Base-by-base conservation (phyloP, 2,888 invertebrate species). In the Sipha maydis region DNA sequence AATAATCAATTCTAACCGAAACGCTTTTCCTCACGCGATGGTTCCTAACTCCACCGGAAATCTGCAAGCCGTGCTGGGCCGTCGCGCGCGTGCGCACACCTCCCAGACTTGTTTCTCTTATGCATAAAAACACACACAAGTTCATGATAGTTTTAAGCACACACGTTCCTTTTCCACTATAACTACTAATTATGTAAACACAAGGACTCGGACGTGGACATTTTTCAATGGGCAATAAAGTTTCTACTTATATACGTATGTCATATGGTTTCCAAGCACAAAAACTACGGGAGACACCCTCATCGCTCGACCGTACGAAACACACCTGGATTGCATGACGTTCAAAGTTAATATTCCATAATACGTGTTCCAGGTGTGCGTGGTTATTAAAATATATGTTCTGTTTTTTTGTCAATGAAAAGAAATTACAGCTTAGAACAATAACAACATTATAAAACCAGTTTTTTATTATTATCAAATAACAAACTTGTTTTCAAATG, bases 1-100 rank as follows among this genome's bases (percentile, higher is more conserved):
- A 67, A 38, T 67, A 80, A 80, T 80, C 79, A 80, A 80, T 67
- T 80, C 61, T 1, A 67, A 67, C 67, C 17, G 38, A 67, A 80
- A 38, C 61, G n/a, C n/a, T 80, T 67, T 80, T 80, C 38, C 67
- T 38, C 80, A 67, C 67, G 61, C 67, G 7, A 80, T 67, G 67
- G 31, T 67, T 61, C 67, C 14, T 17, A 80, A 80, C 38, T 80
- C 19, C 38, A 80, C 41, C 61, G n/a, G n/a, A 61, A 7, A 61
- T 61, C 28, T 69, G 69, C 69, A 69, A n/a, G n/a, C n/a, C n/a
- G n/a, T n/a, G n/a, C n/a, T n/a, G n/a, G n/a, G n/a, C n/a, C n/a
- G n/a, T n/a, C n/a, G n/a, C n/a, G n/a, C n/a, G 34, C 4, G 19
- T 21, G 56, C 56, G 17, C 56, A 21, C 19, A 11, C 41, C 41